Evolutionary conservation across 2,888 invertebrate genomes (phyloP).

Genomic region (Notocelia uddmanniana): DNA sequence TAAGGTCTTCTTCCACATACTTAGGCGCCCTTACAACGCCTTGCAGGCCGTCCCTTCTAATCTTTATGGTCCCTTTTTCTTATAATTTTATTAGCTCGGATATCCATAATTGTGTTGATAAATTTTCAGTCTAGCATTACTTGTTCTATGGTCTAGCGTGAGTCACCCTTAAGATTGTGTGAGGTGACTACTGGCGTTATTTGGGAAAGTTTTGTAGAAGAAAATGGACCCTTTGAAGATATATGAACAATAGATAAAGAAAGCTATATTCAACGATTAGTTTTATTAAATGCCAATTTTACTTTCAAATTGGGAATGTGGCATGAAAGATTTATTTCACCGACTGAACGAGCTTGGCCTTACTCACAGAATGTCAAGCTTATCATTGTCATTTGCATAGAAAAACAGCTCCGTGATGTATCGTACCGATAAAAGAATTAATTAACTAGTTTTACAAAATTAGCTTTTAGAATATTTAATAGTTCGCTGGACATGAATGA

Average conservation of each 20-base stretch:
- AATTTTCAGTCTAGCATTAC: not conserved
- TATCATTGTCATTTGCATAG: constrained; percentile 58
- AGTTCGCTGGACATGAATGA: constrained; percentile 27
- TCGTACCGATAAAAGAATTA: constrained; percentile 32
- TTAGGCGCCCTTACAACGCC: no score
- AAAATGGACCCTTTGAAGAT: not conserved
- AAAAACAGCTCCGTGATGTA: constrained; percentile 46
- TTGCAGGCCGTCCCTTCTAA: no score
- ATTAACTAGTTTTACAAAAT: constrained; percentile 32
- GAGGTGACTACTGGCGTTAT: not conserved
- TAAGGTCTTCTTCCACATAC: no score
- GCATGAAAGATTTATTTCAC: constrained; percentile 62
- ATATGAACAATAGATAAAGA: constrained; percentile 1
- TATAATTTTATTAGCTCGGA: no score
- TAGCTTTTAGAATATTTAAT: constrained; percentile 36
- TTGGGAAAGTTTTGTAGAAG: constrained; percentile 8
- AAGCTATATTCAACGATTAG: constrained; percentile 9
- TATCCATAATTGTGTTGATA: no score
- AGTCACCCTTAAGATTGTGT: not conserved
- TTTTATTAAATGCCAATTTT: constrained; percentile 48
- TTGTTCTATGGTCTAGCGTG: no score
- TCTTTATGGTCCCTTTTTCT: no score
- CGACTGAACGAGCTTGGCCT: constrained; percentile 64
- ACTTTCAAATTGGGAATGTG: constrained; percentile 59
- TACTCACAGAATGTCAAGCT: constrained; percentile 62